Base-by-base conservation (phyloP, 2,888 invertebrate species). In the Mactromeris polynyma region DNA sequence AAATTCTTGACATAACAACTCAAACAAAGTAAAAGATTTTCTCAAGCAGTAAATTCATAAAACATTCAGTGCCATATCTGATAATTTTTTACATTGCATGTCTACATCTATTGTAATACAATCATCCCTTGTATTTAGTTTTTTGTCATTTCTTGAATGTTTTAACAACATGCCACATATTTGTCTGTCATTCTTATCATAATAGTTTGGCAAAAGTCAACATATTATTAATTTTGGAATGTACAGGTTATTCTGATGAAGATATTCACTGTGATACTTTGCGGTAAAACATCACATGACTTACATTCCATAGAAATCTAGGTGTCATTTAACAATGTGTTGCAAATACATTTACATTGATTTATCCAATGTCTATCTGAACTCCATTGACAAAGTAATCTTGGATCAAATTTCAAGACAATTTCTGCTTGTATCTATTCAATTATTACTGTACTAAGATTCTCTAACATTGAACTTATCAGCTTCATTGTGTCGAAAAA, bases 141-240 rank as follows among this genome's bases (percentile, higher is more conserved):
- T 64, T 26, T 64, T 64, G 58, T 64, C 58, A 64, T 26, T 26
- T 64, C 26, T 9, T 64, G 58, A 58, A 58, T 64, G 26, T 64
- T 64, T 64, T 64, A 26, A n/a, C 26, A 26, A 26, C 58, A 64
- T 26, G n/a, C 58, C 58, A 64, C 9, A 64, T 64, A 64, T 26
- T 64, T 64, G 58, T n/a, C n/a, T 64, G 58, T 26, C 58, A 64
- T 21, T 26, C n/a, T 64, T 64, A 26, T 64, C 58, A 64, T 64
- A 21, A n/a, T 54, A 54, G 54, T 54, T 54, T 54, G 54, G 54
- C 54, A n/a, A 54, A 54, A 54, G 54, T 21, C n/a, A n/a, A 54
- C 54, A 54, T 54, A 64, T 64, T 64, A 64, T 64, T 64, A 64
- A 64, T 64, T 26, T 64, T 26, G 58, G 58, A 64, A 64, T 64